Base-by-base conservation (phyloP, 1,140 invertebrate species). In the Pseudomyrmex dendroicus region DNA sequence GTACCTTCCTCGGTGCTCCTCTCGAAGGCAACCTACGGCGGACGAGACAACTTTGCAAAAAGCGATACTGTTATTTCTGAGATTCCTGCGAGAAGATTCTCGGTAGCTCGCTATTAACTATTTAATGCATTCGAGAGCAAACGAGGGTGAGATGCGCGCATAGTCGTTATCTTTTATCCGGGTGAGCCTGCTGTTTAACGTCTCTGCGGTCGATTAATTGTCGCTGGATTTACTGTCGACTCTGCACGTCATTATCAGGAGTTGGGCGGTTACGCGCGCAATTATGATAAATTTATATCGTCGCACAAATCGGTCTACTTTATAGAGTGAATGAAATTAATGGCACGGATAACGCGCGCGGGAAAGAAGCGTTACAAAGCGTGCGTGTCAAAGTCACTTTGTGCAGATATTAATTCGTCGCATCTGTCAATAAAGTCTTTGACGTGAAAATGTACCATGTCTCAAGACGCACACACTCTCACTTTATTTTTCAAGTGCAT, bases 41-140 rank as follows among this genome's bases (percentile, higher is more conserved):
- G 20, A 59, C 66, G 52, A 78, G 64, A 78, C 76, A 35, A 56
- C 76, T 54, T 80, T 72, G 66, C 35, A 80, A 80, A 80, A 80
- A 80, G 44, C 54, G 56, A 80, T 80, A 70, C 76, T 80, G 76
- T 80, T 80, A 72, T 54, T 80, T 80, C 76, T 54, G 76, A 80
- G 66, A 80, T 72, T 15, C 4, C 20, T 12, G 44, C 35, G 54
- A 59, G 64, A 35, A 35, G 35, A 70, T 52, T 70, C 35, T 35
- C 56, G 22, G 76, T 50, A 50, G 66, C 76, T 15, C 35, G 35
- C 5, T 35, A 35, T 35, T 35, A 35, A 2, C 66, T 35, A 70
- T 35, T 70, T 70, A 78, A 59, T 78, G 54, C 44, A 35, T 2
- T 48, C 1, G 22, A 54, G 44, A 80, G 15, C 10, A 72, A 80